These are phyloP conservation scores for Euura lappo DNA, from an alignment of 1,140 invertebrate genomes.

Conservation along the genomic window DNA sequence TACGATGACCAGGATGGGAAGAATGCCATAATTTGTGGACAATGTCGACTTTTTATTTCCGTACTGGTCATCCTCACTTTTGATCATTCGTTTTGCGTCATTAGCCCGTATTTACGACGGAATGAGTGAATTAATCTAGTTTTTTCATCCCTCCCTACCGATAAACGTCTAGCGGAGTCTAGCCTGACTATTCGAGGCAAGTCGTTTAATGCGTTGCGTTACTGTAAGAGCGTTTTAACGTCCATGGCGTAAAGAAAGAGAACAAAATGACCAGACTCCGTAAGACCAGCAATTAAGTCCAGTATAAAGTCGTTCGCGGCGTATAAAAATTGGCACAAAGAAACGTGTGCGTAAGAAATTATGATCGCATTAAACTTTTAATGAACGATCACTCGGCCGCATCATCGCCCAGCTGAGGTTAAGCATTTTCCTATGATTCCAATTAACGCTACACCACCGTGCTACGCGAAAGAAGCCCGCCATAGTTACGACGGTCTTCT, in stretches of 20 bases:
- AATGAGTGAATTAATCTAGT: no score
- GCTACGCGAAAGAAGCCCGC: slow-evolving; percentile 26
- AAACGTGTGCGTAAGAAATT: slow-evolving; percentile 6
- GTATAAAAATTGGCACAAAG: slow-evolving; percentile 21
- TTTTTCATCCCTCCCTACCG: no score
- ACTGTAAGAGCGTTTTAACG: background rate
- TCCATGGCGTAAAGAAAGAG: background rate
- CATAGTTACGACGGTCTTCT: slow-evolving; percentile 9
- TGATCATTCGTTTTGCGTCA: no score
- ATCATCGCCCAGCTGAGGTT: background rate
- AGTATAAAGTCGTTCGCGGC: slow-evolving; percentile 30
- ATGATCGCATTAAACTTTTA: slow-evolving; percentile 31
- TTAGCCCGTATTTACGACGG: no score
- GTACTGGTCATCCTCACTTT: no score
- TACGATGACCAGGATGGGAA: no score
- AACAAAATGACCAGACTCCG: no score
- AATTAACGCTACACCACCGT: slow-evolving; percentile 34
- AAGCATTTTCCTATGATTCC: slow-evolving; percentile 28
- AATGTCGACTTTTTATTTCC: no score
- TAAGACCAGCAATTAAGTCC: background rate
- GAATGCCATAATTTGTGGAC: no score
- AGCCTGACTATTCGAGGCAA: no score
- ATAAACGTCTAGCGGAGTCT: no score
- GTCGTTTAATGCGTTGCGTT: background rate
- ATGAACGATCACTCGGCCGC: slow-evolving; percentile 22